Conservation (phyloP, 1,140 invertebrate species). For the Formica selysi region DNA sequence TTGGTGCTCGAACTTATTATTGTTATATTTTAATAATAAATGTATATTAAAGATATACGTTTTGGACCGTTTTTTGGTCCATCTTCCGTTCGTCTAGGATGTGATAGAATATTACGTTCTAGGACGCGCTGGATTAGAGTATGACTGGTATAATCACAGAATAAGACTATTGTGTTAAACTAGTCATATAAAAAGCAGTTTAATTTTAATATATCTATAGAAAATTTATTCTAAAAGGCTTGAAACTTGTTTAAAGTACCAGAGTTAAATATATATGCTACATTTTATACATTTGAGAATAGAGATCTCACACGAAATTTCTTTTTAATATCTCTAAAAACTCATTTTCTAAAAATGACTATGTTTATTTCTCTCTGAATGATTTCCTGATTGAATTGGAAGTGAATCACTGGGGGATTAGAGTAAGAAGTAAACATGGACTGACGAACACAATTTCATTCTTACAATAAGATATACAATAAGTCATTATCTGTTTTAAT, state of each 20-base stretch:
- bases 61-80: too few relatives aligned
- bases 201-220: background rate
- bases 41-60: too few relatives aligned
- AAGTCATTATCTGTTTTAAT: background rate
- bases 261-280: background rate
- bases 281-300: background rate
- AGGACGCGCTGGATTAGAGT: background rate
- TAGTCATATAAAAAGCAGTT: background rate
- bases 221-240: background rate
- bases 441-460: background rate
- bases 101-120: background rate
- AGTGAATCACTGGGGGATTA: background rate
- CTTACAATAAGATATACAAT: background rate
- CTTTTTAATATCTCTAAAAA: background rate
- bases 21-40: too few relatives aligned
- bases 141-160: background rate
- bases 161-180: background rate
- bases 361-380: background rate
- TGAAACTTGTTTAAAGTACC: conserved; percentile 8
- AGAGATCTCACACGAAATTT: background rate
- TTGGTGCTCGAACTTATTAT: too few relatives aligned
- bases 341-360: background rate
- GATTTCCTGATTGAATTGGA: background rate
- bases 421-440: background rate
- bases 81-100: background rate